A percentile compares a stretch with the other conserved stretches of the same genome.
phyloP scores from a whole-genome alignment of 2,797 vertebrate genomes.

The Tinamus major region DNA sequence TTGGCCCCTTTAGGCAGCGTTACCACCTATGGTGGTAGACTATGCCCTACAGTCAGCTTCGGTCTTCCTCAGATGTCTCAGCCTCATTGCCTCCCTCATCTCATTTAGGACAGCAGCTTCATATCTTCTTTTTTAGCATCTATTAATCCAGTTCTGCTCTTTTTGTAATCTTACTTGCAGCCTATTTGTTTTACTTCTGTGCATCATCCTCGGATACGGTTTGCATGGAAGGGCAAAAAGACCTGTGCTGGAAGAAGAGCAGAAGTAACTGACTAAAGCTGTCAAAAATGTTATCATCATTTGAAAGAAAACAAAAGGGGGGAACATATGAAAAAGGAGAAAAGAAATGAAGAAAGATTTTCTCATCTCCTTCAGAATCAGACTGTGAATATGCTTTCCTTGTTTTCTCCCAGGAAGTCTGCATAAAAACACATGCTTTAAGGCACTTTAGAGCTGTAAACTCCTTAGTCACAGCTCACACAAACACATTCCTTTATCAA shows the following conservation, averaged over 20 bases:
- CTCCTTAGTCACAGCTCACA: background rate
- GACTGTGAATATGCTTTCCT: background rate
- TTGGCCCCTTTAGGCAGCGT: background rate
- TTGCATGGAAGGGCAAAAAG: background rate
- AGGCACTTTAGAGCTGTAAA: background rate
- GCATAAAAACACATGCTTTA: background rate
- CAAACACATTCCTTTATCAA: background rate
- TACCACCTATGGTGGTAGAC: fast-evolving
- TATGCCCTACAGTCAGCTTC: background rate
- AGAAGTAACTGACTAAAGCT: background rate
- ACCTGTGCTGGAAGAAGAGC: background rate
- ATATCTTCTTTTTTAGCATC: background rate
- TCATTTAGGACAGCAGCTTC: background rate
- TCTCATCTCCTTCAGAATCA: background rate
- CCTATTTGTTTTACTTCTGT: background rate
- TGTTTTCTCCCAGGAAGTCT: background rate
- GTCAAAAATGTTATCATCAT: background rate
- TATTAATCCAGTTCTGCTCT: background rate
- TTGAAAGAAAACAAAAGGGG: background rate
- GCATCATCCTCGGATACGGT: background rate
- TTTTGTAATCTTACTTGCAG: background rate
- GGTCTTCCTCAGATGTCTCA: background rate
- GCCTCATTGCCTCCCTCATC: background rate
- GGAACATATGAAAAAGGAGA: background rate
- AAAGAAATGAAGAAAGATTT: background rate